Evolutionary conservation across 53 echinoderm and acorn worm species (phyloP), one percentile per base, ranked within the genome.

Genomic region (Paelopatides confundens): DNA sequence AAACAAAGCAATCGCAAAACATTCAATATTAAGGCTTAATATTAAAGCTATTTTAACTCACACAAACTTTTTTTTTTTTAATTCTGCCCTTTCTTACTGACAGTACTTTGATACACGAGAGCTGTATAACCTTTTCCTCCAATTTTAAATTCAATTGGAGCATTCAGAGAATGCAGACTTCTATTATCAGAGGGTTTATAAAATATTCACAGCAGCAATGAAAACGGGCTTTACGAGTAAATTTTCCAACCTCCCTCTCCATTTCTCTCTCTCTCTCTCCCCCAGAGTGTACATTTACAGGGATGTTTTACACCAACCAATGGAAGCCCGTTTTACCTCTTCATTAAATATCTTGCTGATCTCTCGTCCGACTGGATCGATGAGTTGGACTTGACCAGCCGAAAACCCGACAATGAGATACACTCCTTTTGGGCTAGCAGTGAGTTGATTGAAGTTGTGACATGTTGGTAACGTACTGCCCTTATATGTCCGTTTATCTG

Each of bases 361-460:
- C 54, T 95, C 98, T 86, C 95, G 95, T 24, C 92, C 88, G 31
- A 98, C 90, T 30, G 98, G 98, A 28, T 98, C 98, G 31, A 98
- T 95, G n/a, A 98, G 91, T 69, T 98, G 98, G 52, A 95, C 98
- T 87, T 98, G 98, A 26, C 98, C 98, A 27, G 98, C 98, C 17
- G 98, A 98, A 76, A 98, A 98, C 23, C 98, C 98, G 2, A 98
- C 92, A 17, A 98, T 89, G 38, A 98, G 84, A 17, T 94, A 94
- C 28, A 98, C 95, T 13, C 95, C 89, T 71, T 98, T 93, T 28
- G 94, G 93, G 79, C 95, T 95, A 49, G 95, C 95, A 70, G 98
- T 98, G 68, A 98, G 90, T 86, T 98, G 98, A 88, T 98, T 98
- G 54, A 98, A 92, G 82, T 95, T 94, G 69, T 98, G 98, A 71